Base-by-base conservation (phyloP, 2,113 vertebrate species). In the Thunnus maccoyii region DNA sequence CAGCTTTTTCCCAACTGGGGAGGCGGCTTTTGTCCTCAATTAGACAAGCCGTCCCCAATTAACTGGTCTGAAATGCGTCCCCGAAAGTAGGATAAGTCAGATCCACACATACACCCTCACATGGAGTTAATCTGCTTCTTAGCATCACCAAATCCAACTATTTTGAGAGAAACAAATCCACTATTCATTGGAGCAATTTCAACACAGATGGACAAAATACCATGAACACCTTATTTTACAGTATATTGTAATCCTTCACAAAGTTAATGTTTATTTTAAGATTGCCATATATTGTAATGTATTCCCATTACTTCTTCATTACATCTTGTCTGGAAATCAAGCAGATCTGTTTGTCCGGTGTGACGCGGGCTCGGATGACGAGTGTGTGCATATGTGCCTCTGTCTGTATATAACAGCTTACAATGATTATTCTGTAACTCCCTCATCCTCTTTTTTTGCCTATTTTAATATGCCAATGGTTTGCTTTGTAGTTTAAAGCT, bases 81-180 rank as follows among this genome's bases (percentile, higher is more conserved):
- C 36, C 7, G 36, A 41, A 41, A 41, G 36, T 41, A 41, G 36
- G 9, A 41, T 41, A 41, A 41, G 36, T 41, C 36, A 41, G 8
- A 41, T 0, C 36, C 15, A 66, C 46, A 70, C 32, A 73, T 11
- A 64, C 60, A 73, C 32, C 61, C 56, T 50, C 22, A 75, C 60
- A 65, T 60, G 51, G 17, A 78, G 76, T 81, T 92, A 91, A 92
- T 92, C 92, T 87, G 27, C 41, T 72, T 76, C 83, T 72, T 76
- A 82, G 91, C 76, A 3, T 54, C 66, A 82, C 72, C 51, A 86
- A 92, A 91, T 89, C 80, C 78, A 80, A 85, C 74, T 88, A 80
- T 91, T 89, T 91, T 89, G 41, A 63, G 79, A 72, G 51, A 60
- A 82, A 78, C 77, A 72, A 86, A 92, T 86, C 64, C 47, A 56